phyloP scores from a whole-genome alignment of 2,113 vertebrate genomes.

The Onychostoma macrolepis region DNA sequence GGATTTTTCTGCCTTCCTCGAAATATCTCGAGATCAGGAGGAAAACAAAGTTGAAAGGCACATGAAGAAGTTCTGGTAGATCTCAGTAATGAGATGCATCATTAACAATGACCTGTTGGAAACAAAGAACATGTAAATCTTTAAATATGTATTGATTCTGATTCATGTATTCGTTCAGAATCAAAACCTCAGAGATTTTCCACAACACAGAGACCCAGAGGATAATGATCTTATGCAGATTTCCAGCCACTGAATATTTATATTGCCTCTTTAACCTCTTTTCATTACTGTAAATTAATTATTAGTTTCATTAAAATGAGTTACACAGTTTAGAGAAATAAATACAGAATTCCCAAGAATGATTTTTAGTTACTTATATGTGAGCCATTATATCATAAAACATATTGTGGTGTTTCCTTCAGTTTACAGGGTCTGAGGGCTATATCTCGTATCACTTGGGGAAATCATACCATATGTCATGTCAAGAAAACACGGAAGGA shows the following conservation, averaged over 20 bases:
- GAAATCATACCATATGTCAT: not conserved
- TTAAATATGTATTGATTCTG: conserved; percentile 11
- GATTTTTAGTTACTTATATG: not conserved
- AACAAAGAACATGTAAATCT: not conserved
- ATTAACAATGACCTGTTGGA: conserved; percentile 1
- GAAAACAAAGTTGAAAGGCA: not conserved
- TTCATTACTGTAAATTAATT: not conserved
- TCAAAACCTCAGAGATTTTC: conserved; percentile 19
- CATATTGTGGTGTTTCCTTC: not conserved
- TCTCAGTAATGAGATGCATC: not conserved
- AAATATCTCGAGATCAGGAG: conserved; percentile 57
- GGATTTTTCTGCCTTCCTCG: conserved; percentile 65
- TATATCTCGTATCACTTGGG: not conserved
- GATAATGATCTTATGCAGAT: conserved; percentile 10
- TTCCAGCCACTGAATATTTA: conserved; percentile 6
- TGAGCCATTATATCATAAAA: not conserved
- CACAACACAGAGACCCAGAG: not conserved
- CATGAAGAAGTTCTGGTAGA: not conserved
- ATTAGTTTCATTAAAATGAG: not conserved
- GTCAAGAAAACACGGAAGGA: not conserved
- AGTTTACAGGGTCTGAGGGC: not conserved
- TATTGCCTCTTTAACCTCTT: not conserved
- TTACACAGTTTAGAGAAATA: not conserved
- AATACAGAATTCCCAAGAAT: not conserved
- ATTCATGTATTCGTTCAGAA: not conserved